A percentile compares a stretch with the other conserved stretches of the same genome.
Conservation (phyloP, 2,797 vertebrate species). For the Smutsia temminckii region DNA sequence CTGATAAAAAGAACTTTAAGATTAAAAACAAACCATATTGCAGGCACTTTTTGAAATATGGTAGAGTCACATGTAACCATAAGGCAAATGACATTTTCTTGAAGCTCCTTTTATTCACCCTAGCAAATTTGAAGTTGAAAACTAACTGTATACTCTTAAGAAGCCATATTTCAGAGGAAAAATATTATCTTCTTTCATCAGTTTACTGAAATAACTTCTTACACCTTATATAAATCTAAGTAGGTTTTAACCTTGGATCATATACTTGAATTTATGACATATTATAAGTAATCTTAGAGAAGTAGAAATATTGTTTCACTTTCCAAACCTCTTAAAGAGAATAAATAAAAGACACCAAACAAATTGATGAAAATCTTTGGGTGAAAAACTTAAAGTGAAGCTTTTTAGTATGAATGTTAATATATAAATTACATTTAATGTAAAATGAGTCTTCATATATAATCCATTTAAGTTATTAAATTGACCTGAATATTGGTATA, state of each 20-base stretch:
- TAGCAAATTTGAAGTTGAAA: slow-evolving; percentile 10
- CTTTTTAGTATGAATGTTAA: neutral
- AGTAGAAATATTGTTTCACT: neutral
- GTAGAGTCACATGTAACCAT: neutral
- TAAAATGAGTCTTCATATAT: neutral
- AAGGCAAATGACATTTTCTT: slow-evolving; percentile 6
- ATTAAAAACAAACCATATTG: neutral
- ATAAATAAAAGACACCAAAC: neutral
- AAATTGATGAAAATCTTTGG: slow-evolving; percentile 5
- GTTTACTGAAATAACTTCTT: neutral
- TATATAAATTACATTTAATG: neutral
- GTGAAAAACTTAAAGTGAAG: neutral
- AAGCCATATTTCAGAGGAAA: neutral
- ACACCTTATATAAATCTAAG: neutral
- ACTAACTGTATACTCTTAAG: neutral
- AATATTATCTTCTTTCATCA: neutral
- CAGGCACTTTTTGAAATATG: neutral
- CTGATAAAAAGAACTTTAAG: neutral
- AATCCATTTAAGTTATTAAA: slow-evolving; percentile 21
- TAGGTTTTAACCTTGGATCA: neutral
- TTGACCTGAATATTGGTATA: neutral
- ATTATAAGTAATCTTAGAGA: neutral
- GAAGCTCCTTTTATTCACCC: neutral
- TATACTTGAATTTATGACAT: slow-evolving; percentile 20
- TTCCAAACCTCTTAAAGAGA: slow-evolving; percentile 36